phyloP scores from a whole-genome alignment of 2,113 vertebrate species.

The Aphyosemion australe region DNA sequence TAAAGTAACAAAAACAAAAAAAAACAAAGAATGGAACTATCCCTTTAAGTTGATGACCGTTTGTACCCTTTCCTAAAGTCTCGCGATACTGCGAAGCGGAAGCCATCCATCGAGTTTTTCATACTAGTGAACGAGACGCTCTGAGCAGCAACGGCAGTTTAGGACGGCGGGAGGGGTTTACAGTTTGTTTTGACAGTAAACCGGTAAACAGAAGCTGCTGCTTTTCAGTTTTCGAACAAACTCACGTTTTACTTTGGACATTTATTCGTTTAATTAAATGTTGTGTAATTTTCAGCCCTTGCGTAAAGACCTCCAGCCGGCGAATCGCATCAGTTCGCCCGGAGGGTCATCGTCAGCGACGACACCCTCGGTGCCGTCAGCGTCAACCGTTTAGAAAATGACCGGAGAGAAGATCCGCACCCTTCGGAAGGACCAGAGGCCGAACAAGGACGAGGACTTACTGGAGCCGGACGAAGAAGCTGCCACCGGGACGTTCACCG shows the following conservation, averaged over 20 bases:
- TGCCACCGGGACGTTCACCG: constrained; percentile 84
- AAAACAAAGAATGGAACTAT: too few relatives aligned
- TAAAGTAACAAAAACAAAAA: too few relatives aligned
- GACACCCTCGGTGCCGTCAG: constrained; percentile 61
- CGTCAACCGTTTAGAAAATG: constrained; percentile 78
- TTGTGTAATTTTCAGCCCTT: constrained; percentile 50
- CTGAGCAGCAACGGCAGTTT: constrained; percentile 53
- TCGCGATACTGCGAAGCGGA: constrained; percentile 79
- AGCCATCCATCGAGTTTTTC: constrained; percentile 62
- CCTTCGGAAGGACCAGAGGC: constrained; percentile 89
- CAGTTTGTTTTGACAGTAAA: constrained; percentile 34
- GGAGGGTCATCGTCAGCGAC: constrained; percentile 72
- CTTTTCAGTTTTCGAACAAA: background rate
- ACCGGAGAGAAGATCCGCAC: constrained; percentile 97
- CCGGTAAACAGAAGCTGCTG: background rate
- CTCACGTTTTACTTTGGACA: constrained; percentile 27
- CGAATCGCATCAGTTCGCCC: constrained; percentile 61
- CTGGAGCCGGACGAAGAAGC: constrained; percentile 91
- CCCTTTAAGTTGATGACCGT: constrained; percentile 3
- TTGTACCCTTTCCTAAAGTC: constrained; percentile 56
- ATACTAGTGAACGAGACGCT: constrained; percentile 55
- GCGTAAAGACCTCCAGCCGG: constrained; percentile 57
- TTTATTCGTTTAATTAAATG: constrained; percentile 69
- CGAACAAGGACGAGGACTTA: constrained; percentile 88
- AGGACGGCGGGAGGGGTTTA: constrained; percentile 26